These are phyloP conservation scores for Oligia fasciuncula DNA, from an alignment of 2,888 invertebrate genomes.

Conservation along the genomic window DNA sequence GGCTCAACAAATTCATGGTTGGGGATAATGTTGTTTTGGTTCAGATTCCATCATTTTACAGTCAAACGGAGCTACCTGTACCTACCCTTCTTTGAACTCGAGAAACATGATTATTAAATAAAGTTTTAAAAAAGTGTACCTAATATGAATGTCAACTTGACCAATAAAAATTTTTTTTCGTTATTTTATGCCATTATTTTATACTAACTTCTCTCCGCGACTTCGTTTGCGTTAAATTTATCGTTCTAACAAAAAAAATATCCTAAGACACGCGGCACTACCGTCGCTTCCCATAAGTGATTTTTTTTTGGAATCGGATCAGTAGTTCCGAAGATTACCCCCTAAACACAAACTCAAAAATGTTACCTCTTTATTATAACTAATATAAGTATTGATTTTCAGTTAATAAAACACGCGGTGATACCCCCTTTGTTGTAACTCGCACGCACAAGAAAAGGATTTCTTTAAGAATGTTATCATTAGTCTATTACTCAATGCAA, in stretches of 20 bases:
- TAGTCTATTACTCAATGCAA: conserved; percentile 70
- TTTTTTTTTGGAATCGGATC: not conserved
- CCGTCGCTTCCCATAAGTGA: not conserved
- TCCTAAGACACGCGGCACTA: not conserved
- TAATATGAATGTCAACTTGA: not conserved
- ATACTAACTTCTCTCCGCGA: not conserved
- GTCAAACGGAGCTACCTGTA: not conserved
- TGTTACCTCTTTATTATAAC: not conserved
- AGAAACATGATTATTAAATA: not conserved
- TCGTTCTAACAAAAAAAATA: not conserved
- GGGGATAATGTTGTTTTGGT: conserved; percentile 6
- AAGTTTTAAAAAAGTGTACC: not conserved
- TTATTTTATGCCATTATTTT: not conserved
- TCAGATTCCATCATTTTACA: not conserved
- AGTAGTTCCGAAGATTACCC: not conserved
- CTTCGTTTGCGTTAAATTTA: not conserved
- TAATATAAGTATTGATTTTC: not conserved
- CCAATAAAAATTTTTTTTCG: not conserved
- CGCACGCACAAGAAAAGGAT: conserved; percentile 17
- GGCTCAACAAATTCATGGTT: conserved; percentile 4
- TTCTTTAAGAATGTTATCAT: conserved; percentile 45
- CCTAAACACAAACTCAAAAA: not conserved
- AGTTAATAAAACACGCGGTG: not conserved
- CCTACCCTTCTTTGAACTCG: not conserved
- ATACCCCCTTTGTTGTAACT: not conserved